Evolutionary conservation across 1,140 invertebrate species (phyloP).

Genomic region (Zaprionus nigranus): DNA sequence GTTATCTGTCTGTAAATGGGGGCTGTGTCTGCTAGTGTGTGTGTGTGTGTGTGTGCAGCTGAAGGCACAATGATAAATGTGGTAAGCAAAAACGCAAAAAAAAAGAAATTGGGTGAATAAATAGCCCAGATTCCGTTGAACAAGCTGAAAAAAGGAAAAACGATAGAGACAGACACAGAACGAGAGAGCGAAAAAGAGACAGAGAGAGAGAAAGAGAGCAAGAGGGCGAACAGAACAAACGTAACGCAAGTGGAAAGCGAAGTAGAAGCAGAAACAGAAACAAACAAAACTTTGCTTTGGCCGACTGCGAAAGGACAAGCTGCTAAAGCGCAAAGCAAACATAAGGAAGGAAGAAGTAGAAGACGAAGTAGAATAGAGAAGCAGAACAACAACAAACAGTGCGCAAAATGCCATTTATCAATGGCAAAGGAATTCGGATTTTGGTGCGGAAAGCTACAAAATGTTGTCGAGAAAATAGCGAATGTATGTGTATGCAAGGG

Average conservation of each 20-base stretch:
- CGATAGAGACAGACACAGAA: constrained; percentile 29
- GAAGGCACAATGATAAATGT: constrained; percentile 84
- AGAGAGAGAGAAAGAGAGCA: constrained; percentile 25
- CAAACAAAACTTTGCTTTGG: constrained; percentile 72
- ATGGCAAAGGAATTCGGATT: constrained; percentile 71
- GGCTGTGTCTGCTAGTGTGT: constrained; percentile 13
- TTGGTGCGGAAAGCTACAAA: constrained; percentile 67
- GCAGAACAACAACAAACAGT: constrained; percentile 67
- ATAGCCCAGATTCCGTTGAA: constrained; percentile 83
- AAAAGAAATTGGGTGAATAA: constrained; percentile 84
- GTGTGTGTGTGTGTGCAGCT: constrained; percentile 58
- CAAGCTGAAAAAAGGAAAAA: constrained; percentile 59
- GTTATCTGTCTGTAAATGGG: constrained; percentile 44
- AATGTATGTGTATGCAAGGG: background rate
- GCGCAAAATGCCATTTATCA: constrained; percentile 75
- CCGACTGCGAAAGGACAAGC: constrained; percentile 71
- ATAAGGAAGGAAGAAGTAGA: constrained; percentile 23
- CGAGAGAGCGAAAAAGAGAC: constrained; percentile 38
- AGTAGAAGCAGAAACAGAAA: constrained; percentile 58
- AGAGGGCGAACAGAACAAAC: too few relatives aligned
- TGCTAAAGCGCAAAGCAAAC: constrained; percentile 47
- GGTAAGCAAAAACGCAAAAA: constrained; percentile 56
- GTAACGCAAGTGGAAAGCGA: constrained; percentile 72
- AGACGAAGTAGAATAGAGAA: constrained; percentile 43
- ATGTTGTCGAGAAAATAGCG: constrained; percentile 35